phyloP scores from a whole-genome alignment of 2,113 vertebrate genomes.

The Hemicordylus capensis region DNA sequence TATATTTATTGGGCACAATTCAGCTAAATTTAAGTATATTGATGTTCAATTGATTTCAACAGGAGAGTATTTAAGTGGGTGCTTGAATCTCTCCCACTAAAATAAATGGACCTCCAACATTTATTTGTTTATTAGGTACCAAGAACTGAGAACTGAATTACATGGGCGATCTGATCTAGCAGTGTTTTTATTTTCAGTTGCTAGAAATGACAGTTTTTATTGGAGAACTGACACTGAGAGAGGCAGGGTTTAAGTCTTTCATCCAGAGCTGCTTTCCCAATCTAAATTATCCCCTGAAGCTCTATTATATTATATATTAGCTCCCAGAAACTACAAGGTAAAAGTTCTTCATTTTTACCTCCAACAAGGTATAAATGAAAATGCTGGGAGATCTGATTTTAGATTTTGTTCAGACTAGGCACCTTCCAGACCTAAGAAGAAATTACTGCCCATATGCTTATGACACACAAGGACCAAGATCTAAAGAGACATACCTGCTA shows the following conservation, averaged over 20 bases:
- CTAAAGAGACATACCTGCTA: too few species aligned
- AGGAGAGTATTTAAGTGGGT: too few species aligned
- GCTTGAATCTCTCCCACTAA: neutral
- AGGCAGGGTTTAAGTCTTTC: neutral
- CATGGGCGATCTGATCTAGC: neutral
- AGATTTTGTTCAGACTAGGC: neutral
- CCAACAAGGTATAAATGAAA: neutral
- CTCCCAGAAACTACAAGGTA: too few species aligned
- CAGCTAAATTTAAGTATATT: neutral
- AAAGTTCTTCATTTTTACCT: too few species aligned
- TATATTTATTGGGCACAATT: neutral
- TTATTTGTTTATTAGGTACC: too few species aligned
- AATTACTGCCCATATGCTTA: neutral
- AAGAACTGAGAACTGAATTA: too few species aligned
- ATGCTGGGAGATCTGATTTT: neutral
- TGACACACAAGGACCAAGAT: neutral
- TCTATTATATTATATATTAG: neutral
- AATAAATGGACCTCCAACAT: neutral
- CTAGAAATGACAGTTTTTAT: neutral
- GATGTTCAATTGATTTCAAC: neutral
- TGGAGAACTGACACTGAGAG: neutral
- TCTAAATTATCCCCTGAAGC: neutral
- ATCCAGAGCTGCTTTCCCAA: neutral
- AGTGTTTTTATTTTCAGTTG: neutral
- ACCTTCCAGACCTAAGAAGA: neutral